phyloP scores from a whole-genome alignment of 2,797 vertebrate species.

The Clamator glandarius region DNA sequence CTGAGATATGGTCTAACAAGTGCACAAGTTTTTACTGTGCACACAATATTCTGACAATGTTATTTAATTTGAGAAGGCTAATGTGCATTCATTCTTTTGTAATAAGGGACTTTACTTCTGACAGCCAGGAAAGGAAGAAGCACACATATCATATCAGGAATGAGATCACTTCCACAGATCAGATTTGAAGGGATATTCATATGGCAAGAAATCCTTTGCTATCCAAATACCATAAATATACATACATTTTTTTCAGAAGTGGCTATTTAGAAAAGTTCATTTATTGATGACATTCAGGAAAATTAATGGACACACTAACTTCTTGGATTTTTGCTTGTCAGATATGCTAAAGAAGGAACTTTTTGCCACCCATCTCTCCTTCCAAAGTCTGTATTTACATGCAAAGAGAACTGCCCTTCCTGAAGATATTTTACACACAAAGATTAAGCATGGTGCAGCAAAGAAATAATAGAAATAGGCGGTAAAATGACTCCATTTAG shows the following conservation, averaged over 20 bases:
- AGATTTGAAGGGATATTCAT: not conserved
- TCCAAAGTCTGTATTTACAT: not conserved
- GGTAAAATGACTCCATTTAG: not conserved
- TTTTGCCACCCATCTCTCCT: not conserved
- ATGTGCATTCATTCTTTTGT: not conserved
- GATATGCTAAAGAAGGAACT: not conserved
- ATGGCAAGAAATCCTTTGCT: not conserved
- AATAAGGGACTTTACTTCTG: not conserved
- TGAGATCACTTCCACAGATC: not conserved
- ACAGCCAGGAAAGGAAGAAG: not conserved
- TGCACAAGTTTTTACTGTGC: not conserved
- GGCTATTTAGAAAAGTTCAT: not conserved
- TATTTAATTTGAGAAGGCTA: not conserved
- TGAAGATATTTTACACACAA: not conserved
- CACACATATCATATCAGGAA: not conserved
- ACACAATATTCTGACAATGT: not conserved
- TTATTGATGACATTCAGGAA: not conserved
- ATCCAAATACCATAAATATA: not conserved
- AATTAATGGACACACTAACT: not conserved
- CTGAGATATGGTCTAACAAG: not conserved
- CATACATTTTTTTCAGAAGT: not conserved
- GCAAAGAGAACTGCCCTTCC: not conserved
- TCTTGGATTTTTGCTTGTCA: not conserved
- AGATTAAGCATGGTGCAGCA: not conserved
- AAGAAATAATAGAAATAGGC: not conserved